Evolutionary conservation across 2,888 invertebrate species (phyloP).

Genomic region (Boloria euphrosyne): DNA sequence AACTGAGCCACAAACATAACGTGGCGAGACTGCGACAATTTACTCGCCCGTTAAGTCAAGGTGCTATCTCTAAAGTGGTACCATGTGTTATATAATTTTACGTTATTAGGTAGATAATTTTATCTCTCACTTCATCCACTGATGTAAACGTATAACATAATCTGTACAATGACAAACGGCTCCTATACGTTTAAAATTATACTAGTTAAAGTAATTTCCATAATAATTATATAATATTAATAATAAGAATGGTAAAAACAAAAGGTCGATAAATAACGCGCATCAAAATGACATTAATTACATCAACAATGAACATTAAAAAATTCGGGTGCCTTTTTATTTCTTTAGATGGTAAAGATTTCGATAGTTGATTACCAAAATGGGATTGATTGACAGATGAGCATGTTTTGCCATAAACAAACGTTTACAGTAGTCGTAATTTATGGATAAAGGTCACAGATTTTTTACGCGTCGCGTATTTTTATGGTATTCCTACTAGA

Average conservation of each 20-base stretch:
- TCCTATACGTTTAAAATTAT: background rate
- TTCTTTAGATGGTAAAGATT: constrained; percentile 62
- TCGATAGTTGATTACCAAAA: constrained; percentile 65
- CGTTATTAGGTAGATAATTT: constrained; percentile 56
- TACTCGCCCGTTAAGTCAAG: constrained; percentile 57
- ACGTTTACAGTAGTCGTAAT: constrained; percentile 49
- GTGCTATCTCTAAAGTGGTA: constrained; percentile 61
- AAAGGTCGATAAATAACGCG: constrained; percentile 38
- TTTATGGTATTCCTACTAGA: constrained; percentile 14
- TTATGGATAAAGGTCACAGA: constrained; percentile 42
- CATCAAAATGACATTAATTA: constrained; percentile 42
- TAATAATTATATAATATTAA: background rate
- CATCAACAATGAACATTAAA: constrained; percentile 38
- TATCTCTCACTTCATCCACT: constrained; percentile 55
- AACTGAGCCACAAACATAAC: constrained; percentile 20
- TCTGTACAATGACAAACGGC: constrained; percentile 9
- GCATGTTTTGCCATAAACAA: constrained; percentile 62
- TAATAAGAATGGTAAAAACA: constrained; percentile 31
- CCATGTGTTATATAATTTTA: constrained; percentile 67
- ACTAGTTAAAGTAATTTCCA: constrained; percentile 1
- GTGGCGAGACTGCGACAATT: constrained; percentile 38
- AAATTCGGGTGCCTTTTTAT: constrained; percentile 44
- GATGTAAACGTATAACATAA: constrained; percentile 35
- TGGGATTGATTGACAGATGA: constrained; percentile 70
- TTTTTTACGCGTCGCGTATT: constrained; percentile 24